Evolutionary conservation across 1,140 invertebrate species (phyloP), one percentile per base, ranked within the genome.

Genomic region (Neocloeon triangulifer): DNA sequence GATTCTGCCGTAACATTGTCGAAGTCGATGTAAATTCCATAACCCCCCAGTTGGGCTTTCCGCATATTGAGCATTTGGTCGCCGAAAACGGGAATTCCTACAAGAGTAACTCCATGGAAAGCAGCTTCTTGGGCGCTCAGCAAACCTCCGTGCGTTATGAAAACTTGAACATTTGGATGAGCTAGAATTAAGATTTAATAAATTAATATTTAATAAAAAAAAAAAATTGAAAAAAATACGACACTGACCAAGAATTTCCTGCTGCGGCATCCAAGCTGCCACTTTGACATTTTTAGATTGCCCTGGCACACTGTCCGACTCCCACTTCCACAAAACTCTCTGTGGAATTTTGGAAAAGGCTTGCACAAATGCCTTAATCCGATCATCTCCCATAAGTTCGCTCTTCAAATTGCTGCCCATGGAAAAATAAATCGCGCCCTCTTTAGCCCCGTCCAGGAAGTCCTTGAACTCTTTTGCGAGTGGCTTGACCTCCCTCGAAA

Each of bases 371-470:
- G 51, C 42, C 8, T 43, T 30, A 1, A 53, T 40, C 20, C 44
- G 50, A 5, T 50, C 42, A 8, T 34, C 18, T 0, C 53, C 45
- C 29, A 64, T 41, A 8, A 51, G 37, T 0, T 44, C 38, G 27
- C 53, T 49, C 34, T 51, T 47, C 0, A 59, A 39, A 28, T 54
- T 58, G 2, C 69, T 65, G 0, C 69, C 69, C 35, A 71, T 50
- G 41, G 64, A 67, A 38, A 73, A 62, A 32, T 65, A 62, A 21
- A 77, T 63, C 2, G 69, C 62, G 1, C 71, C 71, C 23, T 66
- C 45, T 10, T 48, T 41, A 0, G 66, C 58, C 19, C 55, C 51
- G 33, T 66, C 61, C 10, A 75, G 41, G 39, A 70, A 63, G 17
- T 51, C 43, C 41, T 62, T 37, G n/a, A 68, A 42, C 43, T 69